Base-by-base conservation (phyloP, 2,113 vertebrate genomes). In the Cheirogaleus medius region DNA sequence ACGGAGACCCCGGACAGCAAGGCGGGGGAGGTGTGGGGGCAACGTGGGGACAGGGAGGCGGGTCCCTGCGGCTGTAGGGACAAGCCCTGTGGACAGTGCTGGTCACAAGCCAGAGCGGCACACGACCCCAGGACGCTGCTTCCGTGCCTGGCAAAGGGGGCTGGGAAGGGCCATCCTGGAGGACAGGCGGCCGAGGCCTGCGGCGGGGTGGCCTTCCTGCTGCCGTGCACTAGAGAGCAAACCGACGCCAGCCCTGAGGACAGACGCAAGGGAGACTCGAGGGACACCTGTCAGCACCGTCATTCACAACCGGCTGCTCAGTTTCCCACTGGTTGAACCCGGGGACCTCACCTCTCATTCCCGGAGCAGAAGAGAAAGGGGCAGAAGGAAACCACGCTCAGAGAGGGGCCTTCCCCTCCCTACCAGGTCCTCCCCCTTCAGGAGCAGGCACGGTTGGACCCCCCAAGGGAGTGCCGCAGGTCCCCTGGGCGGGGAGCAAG, bases 231-330 rank as follows among this genome's bases (percentile, higher is more conserved):
- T 18, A 34, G 90, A 93, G 27, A 86, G 66, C 56, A 49, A 42
- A 74, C 3, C 0, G 37, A 64, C 32, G 27, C 7, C 47, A 6
- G 54, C 63, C 25, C 76, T 23, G 89, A 58, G 44, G 9, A 49
- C 20, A 27, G 56, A 6, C 7, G 52, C 8, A 29, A 42, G 47
- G 78, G 8, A 13, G 25, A 34, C 56, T 27, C 20, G 0, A 25
- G 37, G n/a, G 6, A 14, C 58, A 0, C 1, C 23, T 21, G 8
- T 20, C 13, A 6, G 47, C 42, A 15, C 73, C 8, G 0, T 5
- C 47, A 34, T 18, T 4, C 4, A 1, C 39, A 2, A 0, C 17
- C 23, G 2, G 12, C 3, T 6, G 0, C 7, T 37, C n/a, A 3
- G 14, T 11, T 39, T 49, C 64, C 63, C 20, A 12, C n/a, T 0